Evolutionary conservation across 2,888 invertebrate genomes (phyloP), one percentile per base, ranked within the genome.

Genomic region (Scotopteryx bipunctaria): DNA sequence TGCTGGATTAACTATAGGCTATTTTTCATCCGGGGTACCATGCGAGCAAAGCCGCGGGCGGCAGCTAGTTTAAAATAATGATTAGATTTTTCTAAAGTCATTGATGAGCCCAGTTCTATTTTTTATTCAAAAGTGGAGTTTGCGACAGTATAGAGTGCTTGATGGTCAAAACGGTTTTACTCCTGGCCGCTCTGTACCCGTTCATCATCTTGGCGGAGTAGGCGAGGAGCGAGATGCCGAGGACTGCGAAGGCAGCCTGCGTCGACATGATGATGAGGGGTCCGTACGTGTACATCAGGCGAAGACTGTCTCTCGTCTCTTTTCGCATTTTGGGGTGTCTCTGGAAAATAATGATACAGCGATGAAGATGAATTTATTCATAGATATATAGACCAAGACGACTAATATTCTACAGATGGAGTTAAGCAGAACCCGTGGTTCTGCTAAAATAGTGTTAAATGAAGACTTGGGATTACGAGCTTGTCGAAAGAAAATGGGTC

Each of bases 291-390:
- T 57, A 58, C 21, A 56, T 29, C 2, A 58, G 36, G 1, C 13
- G 17, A 1, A 60, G 47, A 2, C 40, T 35, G 25, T 31, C 46
- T 6, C 16, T 41, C 1, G 51, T 42, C 16, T 58, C 54, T 23
- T 51, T 38, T 0, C 38, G 43, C 31, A 61, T 21, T 5, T n/a
- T 27, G 1, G 61, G 60, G 0, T 48, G 31, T 49, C 33, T 49
- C 57, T 61, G 54, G 9, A 53, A 46, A 19, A 14, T 11, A 27
- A 11, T n/a, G 17, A n/a, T 21, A n/a, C 6, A 23, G 23, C 5
- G n/a, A n/a, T n/a, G n/a, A 23, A 8, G 23, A 8, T 21, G 2
- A 21, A 6, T 2, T 2, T 21, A 5, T 21, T 21, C 6, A 8
- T 21, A 5, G 21, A 23, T 23, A 6, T n/a, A n/a, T n/a, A n/a